Base-by-base conservation (phyloP, 1,140 invertebrate species). In the Gryon sp. region DNA sequence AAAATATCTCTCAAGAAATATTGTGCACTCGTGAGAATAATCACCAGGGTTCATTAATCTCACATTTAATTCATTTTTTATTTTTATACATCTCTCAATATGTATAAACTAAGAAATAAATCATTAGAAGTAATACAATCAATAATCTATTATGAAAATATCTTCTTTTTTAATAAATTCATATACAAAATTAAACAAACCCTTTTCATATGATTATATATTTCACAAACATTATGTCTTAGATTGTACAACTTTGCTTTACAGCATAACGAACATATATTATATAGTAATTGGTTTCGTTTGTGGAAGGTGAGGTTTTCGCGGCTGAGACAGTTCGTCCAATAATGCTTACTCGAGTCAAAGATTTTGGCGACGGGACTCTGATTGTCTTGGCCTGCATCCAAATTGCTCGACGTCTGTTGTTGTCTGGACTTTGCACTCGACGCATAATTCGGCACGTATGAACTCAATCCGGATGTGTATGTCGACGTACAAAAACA, bases 381-480 rank as follows among this genome's bases (percentile, higher is more conserved):
- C 38, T 63, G 65, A 77, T 68, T 74, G 57, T 75, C 45, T 70
- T 76, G 72, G 68, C 34, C 9, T 1, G 22, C 24, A 2, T 69
- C 66, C 66, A 79, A 76, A 73, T 78, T 75, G 50, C 28, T 50
- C 26, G 26, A 5, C 15, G 19, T 9, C 60, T 63, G 38, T 57
- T 36, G 38, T 53, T 24, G 36, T 8, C 22, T 30, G 40, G 32
- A 66, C 52, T 66, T 72, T 72, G 72, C 63, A 63, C 62, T 32
- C 40, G 26, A 69, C 60, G 69, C 69, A 74, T 75, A 70, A 68
- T 73, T 72, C 72, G 66, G 43, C 43, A 72, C 38, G 59, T 76
- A 69, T 76, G 52, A 62, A 76, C 57, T 63, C 34, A 30, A 20
- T 18, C n/a, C 12, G 45, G 14, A 55, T 40, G 41, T 26, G 55